Evolutionary conservation across 2,113 vertebrate genomes (phyloP).

Genomic region (Pelodiscus sinensis): DNA sequence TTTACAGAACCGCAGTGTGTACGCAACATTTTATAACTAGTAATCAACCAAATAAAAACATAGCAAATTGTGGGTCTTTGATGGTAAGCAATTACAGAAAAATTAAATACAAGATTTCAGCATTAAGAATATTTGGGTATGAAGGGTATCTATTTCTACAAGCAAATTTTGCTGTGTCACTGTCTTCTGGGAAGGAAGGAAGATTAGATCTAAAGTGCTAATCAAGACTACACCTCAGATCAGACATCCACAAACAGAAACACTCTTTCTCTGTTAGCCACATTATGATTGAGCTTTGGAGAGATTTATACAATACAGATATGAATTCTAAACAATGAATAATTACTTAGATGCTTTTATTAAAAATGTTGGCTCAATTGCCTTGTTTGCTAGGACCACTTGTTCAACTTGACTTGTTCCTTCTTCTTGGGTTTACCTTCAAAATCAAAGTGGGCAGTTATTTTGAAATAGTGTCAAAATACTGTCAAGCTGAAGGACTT

Average conservation of each 20-base stretch:
- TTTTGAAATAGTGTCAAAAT: too few species aligned
- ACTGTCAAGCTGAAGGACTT: too few species aligned
- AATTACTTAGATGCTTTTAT: accelerated
- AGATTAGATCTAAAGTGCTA: slow-evolving; percentile 55
- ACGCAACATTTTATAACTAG: slow-evolving; percentile 78
- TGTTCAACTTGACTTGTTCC: neutral
- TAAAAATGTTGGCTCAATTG: neutral
- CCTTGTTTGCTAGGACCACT: neutral
- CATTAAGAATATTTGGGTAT: slow-evolving; percentile 48
- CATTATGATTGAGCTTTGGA: neutral
- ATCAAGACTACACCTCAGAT: slow-evolving; percentile 33
- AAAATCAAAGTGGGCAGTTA: too few species aligned
- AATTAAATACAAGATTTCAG: slow-evolving; percentile 63
- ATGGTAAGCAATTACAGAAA: slow-evolving; percentile 68
- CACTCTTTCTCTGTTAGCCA: neutral
- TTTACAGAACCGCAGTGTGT: slow-evolving; percentile 76
- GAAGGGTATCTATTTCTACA: slow-evolving; percentile 54
- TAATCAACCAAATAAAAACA: slow-evolving; percentile 83
- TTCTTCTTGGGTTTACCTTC: neutral
- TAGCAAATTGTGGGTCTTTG: slow-evolving; percentile 72
- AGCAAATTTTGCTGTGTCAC: slow-evolving; percentile 54
- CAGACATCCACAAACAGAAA: slow-evolving; percentile 45
- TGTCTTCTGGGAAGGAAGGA: neutral
- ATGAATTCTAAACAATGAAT: accelerated
- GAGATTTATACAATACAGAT: neutral